Base-by-base conservation (phyloP, 2,797 vertebrate genomes). In the Erethizon dorsatum region DNA sequence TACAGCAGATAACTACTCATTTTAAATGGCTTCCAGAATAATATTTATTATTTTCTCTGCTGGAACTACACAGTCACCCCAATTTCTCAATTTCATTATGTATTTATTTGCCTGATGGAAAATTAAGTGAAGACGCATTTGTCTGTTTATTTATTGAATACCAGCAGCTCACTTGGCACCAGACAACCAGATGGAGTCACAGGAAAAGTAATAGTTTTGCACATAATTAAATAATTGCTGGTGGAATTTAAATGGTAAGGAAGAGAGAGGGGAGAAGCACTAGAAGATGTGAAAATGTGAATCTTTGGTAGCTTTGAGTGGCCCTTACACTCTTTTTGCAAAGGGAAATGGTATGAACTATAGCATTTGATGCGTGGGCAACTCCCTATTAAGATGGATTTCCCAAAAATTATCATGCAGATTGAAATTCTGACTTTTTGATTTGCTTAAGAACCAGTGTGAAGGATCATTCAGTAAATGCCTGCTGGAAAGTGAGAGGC, bases 351-450 rank as follows among this genome's bases (percentile, higher is more conserved):
- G 89, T 73, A 97, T 97, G 98, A 98, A 96, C 79, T 91, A 87
- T 71, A 91, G 83, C 41, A 61, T 97, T 73, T 97, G 57, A 96
- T 97, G 98, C 97, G 85, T 97, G 96, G 96, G 96, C 98, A 97
- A 97, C 96, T 98, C 98, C 97, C 94, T 96, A 96, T 98, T 98
- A 98, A 98, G 98, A 98, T 97, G 97, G 82, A 97, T 97, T 98
- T 98, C 96, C 97, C 96, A 97, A 97, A 98, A 98, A 98, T 98
- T 98, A 98, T 97, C 97, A 98, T 98, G 98, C 98, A 98, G 98
- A 98, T 98, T 98, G 98, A 97, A 98, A 98, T 89, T 57, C 78
- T 94, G 94, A 96, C 89, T 96, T 98, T 96, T 90, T 96, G 97
- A 97, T 98, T 97, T 97, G 92, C 82, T 96, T 96, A 98, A 94